Conservation (phyloP, 2,113 vertebrate species). For the Takifugu bimaculatus region DNA sequence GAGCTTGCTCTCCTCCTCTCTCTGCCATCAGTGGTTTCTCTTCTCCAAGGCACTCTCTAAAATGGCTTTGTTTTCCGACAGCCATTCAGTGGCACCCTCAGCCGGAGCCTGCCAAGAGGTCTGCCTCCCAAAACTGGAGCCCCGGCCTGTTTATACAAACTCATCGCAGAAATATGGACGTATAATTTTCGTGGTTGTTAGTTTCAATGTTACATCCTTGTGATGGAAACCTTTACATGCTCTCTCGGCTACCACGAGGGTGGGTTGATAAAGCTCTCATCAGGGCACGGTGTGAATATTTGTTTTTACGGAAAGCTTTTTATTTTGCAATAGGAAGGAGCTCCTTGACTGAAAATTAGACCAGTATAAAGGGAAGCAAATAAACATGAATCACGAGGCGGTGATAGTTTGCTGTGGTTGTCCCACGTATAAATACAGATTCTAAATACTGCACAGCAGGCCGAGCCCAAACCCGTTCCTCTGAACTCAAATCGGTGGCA, state of each 20-base stretch:
- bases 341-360: slow-evolving; percentile 56
- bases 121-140: slow-evolving; percentile 62
- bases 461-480: slow-evolving; percentile 63
- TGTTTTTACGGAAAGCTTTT: slow-evolving; percentile 35
- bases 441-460: slow-evolving; percentile 65
- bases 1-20: slow-evolving; percentile 38
- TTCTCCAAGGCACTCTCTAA: slow-evolving; percentile 66
- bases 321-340: slow-evolving; percentile 1
- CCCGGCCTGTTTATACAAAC: slow-evolving; percentile 70
- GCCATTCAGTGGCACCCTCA: slow-evolving; percentile 66
- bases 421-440: slow-evolving; percentile 67
- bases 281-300: slow-evolving; percentile 48
- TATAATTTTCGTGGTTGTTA: slow-evolving; percentile 72
- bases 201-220: slow-evolving; percentile 68
- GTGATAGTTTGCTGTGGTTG: slow-evolving; percentile 68
- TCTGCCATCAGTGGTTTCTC: slow-evolving; percentile 60
- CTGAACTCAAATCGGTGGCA: slow-evolving; percentile 67
- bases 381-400: slow-evolving; percentile 69
- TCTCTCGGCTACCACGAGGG: slow-evolving; percentile 57
- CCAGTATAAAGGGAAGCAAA: slow-evolving; percentile 64
- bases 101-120: slow-evolving; percentile 62
- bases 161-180: slow-evolving; percentile 72
- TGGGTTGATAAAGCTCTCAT: slow-evolving; percentile 53
- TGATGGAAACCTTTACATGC: slow-evolving; percentile 66
- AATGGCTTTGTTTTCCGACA: slow-evolving; percentile 72